Evolutionary conservation across 2,888 invertebrate species (phyloP).

Genomic region (Nemurella pictetii): DNA sequence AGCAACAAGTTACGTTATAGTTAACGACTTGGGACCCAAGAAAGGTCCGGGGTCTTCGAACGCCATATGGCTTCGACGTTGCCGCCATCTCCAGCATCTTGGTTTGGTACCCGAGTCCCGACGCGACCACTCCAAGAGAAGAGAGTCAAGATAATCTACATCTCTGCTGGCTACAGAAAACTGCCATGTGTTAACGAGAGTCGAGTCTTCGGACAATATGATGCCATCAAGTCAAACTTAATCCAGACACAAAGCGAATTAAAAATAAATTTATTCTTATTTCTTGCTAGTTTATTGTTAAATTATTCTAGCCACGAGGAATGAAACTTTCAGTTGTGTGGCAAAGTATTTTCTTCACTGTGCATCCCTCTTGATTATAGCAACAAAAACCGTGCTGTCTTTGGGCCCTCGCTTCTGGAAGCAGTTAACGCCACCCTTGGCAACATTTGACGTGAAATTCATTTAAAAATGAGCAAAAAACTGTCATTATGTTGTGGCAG

Average conservation of each 20-base stretch:
- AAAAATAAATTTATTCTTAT: not conserved
- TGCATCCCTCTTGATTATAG: not conserved
- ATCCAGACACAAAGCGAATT: not conserved
- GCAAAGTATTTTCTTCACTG: not conserved
- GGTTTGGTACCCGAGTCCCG: not conserved
- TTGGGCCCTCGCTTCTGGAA: not conserved
- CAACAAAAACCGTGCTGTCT: not conserved
- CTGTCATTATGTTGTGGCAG: not conserved
- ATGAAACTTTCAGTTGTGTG: not conserved
- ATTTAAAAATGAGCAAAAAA: not conserved
- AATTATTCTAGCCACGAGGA: not conserved
- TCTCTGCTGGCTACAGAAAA: not conserved
- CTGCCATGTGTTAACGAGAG: not conserved
- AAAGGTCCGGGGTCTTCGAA: not conserved
- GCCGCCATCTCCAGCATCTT: not conserved
- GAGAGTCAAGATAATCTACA: not conserved
- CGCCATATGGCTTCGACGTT: slow-evolving; percentile 6
- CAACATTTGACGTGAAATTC: not conserved
- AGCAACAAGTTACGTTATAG: slow-evolving; percentile 12
- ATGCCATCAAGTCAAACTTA: not conserved
- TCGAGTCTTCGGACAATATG: not conserved
- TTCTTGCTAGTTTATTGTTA: not conserved
- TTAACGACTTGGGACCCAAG: slow-evolving; percentile 8
- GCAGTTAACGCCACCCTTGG: not conserved
- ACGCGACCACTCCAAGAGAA: not conserved